Base-by-base conservation (phyloP, 1,140 invertebrate genomes). In the Druon quercuslanigerum region DNA sequence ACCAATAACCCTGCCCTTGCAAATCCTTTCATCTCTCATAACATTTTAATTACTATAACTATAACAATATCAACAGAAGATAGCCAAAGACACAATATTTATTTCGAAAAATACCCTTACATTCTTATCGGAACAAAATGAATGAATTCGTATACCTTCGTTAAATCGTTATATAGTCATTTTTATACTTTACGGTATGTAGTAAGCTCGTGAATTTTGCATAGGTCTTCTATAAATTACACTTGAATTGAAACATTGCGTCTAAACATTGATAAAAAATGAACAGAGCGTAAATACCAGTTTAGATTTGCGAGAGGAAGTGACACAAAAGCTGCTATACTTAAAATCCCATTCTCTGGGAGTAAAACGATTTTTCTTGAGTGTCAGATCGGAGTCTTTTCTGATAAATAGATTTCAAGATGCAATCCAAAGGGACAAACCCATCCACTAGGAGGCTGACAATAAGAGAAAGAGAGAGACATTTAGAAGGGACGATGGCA, bases 1-100 rank as follows among this genome's bases (percentile, higher is more conserved):
- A 79, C 80, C 80, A 80, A 79, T 83, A 79, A 82, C 81, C 60
- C 25, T 83, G 78, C 81, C 75, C 72, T 71, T 73, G 40, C 16
- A 33, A 0, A 66, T 33, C 17, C 16, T 54, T 16, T 54, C 0
- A 17, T 17, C 51, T 54, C 14, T 17, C 7, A 1, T 14, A 0
- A 54, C 17, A 54, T 16, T 14, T 54, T n/a, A 16, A 7, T n/a
- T 17, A 54, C 5, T 12, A 16, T 1, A 33, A 5, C 25, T 5
- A 6, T 13, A 54, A 0, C 17, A 54, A 14, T 7, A 54, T 54
- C 6, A 54, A 7, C 12, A 33, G 25, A 33, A 33, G 25, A 3
- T 33, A 33, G 25, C 25, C 25, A 33, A 0, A 33, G 5, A 33
- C 25, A 33, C 25, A 2, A 33, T 33, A 33, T 33, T 33, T 2